Evolutionary conservation across 2,888 invertebrate genomes (phyloP), one percentile per base, ranked within the genome.

Genomic region (Nemotelus pantherinus): DNA sequence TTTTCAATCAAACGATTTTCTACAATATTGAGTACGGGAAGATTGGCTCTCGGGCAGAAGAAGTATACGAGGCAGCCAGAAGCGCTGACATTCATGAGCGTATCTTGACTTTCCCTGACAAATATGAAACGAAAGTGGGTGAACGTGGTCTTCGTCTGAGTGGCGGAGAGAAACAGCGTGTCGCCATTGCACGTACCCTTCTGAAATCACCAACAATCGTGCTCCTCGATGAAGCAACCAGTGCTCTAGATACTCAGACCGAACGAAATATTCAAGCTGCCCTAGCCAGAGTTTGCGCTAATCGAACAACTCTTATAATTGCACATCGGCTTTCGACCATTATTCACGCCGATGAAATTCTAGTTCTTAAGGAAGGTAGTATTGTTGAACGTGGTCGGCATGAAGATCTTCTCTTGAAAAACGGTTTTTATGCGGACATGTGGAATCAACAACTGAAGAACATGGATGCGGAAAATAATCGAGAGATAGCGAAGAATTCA

Each of bases 151-250:
- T 99, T 78, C 93, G 97, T 80, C 88, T 99, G 79, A 98, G 98
- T 85, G 99, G 99, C 2, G 99, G 99, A 2, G 99, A 99, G 86
- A 99, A 99, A 84, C 99, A 99, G 86, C 90, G 98, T 81, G 96
- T 99, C 77, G 99, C 98, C 0, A 99, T 99, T 80, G 99, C 99
- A 0, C 89, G 99, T 80, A 98, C 98, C 0, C 90, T 99, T 44
- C 89, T 99, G 44, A 99, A 99, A 86, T 91, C 95, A 2, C 98
- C 98, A 0, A 90, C 92, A 55, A 93, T 98, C 79, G 95, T 99
- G 7, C 88, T 99, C 3, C 88, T 99, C 6, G 99, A 99, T 86
- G 99, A 99, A 88, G 98, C 96, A 2, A 96, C 96, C 0, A 97
- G 97, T 76, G 97, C 98, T 0, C 88, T 99, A 53, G 98, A 99